Base-by-base conservation (phyloP, 2,113 vertebrate genomes). In the Cryptotis parvus region DNA sequence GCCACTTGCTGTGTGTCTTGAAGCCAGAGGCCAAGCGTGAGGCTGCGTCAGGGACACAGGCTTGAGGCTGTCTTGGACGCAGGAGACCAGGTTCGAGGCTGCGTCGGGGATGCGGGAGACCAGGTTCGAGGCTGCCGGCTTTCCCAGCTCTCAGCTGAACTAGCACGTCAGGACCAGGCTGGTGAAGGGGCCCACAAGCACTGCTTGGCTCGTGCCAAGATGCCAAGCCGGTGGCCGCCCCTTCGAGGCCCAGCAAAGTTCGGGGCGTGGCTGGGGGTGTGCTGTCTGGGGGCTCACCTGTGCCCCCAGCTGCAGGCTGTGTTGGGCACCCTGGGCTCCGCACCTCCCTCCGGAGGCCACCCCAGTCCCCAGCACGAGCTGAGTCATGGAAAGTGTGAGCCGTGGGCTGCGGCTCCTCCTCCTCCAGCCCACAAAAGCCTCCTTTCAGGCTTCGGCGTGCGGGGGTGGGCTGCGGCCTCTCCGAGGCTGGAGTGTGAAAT, bases 371-470 rank as follows among this genome's bases (percentile, higher is more conserved):
- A 24, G 8, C 74, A 6, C 74, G 27, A 43, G 61, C 92, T 94
- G 85, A 95, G 94, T 94, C 93, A 94, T 84, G 88, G 95, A 94
- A 94, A 95, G 94, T 93, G 90, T 90, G 27, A 90, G 87, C 7
- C 52, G 72, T 61, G 16, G 65, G 73, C 91, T 16, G 14, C 58
- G 10, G 35, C 61, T 83, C 79, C 83, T 90, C 96, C 90, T 78
- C 93, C 89, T 90, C 91, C 10, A 74, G 80, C 37, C 94, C 87
- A 96, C 95, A 97, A 97, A 95, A 88, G 45, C 91, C 94, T 87
- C 95, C 95, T 94, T 97, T 96, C 95, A 96, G n/a, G 0, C 65
- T 37, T 87, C 82, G 27, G 68, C 55, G 70, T 80, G 63, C 29
- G 29, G 70, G 70, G 11, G 27, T 33, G 18, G 69, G n/a, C 24